Evolutionary conservation across 2,888 invertebrate species (phyloP).

Genomic region (Homarus gammarus): DNA sequence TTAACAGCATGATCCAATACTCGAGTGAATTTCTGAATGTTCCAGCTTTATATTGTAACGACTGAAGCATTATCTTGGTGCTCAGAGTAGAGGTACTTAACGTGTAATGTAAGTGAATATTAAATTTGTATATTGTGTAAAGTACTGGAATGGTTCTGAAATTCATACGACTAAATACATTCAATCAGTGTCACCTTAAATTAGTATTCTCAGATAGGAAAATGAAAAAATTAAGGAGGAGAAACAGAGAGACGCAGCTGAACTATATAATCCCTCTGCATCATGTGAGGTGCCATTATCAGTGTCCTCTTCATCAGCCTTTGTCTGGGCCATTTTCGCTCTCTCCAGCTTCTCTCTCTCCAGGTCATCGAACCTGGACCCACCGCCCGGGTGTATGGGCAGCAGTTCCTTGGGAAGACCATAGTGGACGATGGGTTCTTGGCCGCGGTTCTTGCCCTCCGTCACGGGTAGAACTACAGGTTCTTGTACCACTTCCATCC

Average conservation of each 20-base stretch:
- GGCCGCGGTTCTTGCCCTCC: constrained; percentile 45
- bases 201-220: constrained; percentile 41
- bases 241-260: constrained; percentile 39
- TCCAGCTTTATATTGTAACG: not conserved
- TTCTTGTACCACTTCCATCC: constrained; percentile 22
- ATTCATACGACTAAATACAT: constrained; percentile 18
- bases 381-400: constrained; percentile 62
- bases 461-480: constrained; percentile 59
- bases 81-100: not conserved
- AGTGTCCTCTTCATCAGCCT: constrained; percentile 11
- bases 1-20: constrained; percentile 12
- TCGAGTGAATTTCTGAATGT: constrained; percentile 8
- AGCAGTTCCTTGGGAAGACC: constrained; percentile 55
- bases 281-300: constrained; percentile 38
- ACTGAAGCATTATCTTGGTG: not conserved
- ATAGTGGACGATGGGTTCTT: not conserved
- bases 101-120: not conserved
- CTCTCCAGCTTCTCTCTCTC: constrained; percentile 54
- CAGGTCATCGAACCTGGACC: constrained; percentile 45
- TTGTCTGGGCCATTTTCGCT: constrained; percentile 55
- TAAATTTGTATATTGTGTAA: not conserved
- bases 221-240: constrained; percentile 52
- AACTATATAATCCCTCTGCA: constrained; percentile 50
- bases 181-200: not conserved
- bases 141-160: not conserved